These are phyloP conservation scores for Gisinianus flammeolus DNA, from an alignment of 2,888 invertebrate species.

Conservation along the genomic window DNA sequence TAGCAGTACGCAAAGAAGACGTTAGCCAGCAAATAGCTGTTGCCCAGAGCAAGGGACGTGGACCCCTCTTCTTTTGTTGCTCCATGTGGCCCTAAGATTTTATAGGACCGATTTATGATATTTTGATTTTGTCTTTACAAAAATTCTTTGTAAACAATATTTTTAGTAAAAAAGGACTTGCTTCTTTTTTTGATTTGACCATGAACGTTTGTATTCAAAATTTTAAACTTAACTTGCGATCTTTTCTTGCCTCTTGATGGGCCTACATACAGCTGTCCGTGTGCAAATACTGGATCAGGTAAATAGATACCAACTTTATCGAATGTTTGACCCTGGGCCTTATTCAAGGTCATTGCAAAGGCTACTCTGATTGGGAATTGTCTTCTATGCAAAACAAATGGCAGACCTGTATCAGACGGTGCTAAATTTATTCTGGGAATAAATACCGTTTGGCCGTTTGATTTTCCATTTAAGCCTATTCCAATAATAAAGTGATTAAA, in stretches of 20 bases:
- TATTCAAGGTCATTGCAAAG: slow-evolving; percentile 60
- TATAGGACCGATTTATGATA: too few species aligned
- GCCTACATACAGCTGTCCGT: slow-evolving; percentile 44
- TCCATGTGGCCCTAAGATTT: too few species aligned
- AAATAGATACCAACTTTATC: slow-evolving; percentile 53
- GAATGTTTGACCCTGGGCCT: slow-evolving; percentile 60
- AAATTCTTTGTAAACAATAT: slow-evolving; percentile 40
- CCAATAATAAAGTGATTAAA: slow-evolving; percentile 43
- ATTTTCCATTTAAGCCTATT: slow-evolving; percentile 38
- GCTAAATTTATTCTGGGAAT: slow-evolving; percentile 57
- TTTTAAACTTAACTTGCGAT: slow-evolving; percentile 33
- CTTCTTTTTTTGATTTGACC: slow-evolving; percentile 14
- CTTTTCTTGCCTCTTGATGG: slow-evolving; percentile 30
- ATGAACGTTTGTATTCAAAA: slow-evolving; percentile 19
- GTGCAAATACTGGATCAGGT: slow-evolving; percentile 41
- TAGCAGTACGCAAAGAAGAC: too few species aligned
- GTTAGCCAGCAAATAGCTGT: too few species aligned
- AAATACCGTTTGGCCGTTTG: slow-evolving; percentile 49
- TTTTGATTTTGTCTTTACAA: too few species aligned
- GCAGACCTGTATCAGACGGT: slow-evolving; percentile 45
- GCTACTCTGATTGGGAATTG: slow-evolving; percentile 59
- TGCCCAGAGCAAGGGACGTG: too few species aligned
- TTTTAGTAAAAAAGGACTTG: slow-evolving; percentile 31
- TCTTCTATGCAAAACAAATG: slow-evolving; percentile 53
- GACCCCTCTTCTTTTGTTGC: too few species aligned